Base-by-base conservation (phyloP, 1,140 invertebrate genomes). In the Calephelis nemesis region DNA sequence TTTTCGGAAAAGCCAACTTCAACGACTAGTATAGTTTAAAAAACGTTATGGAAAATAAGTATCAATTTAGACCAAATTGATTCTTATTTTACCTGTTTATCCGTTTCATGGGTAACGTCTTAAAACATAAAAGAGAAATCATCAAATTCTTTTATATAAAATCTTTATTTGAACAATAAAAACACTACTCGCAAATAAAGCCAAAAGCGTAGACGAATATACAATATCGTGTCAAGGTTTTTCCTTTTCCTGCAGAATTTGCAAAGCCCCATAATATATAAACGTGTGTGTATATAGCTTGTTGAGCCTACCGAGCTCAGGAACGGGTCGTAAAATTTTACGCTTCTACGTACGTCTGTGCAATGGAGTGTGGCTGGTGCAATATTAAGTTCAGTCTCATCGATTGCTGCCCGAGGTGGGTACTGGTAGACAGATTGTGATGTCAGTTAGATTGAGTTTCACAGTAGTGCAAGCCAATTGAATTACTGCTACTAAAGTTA, bases 361-460 rank as follows among this genome's bases (percentile, higher is more conserved):
- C 30, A 58, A 58, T 58, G 30, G 39, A 39, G 54, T 58, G 54
- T 39, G 30, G 30, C 15, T 6, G 19, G 19, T 58, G 54, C 54
- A 30, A 58, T 58, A 58, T 58, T 58, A 58, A 58, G 30, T 30
- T 30, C 30, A 58, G 54, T 58, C 54, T 15, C 54, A 58, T 58
- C 54, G 54, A 58, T 58, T 58, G 54, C 15, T 30, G 54, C 54
- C 12, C 54, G 54, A 19, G 54, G 54, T 58, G 30, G 11, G 54
- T 15, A 58, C 19, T 58, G 54, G 19, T 30, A 58, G 54, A 30
- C 54, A 54, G 50, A 19, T 54, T 54, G 15, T 58, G 19, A 30
- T 19, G 4, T 58, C 54, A 39, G 50, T 54, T 19, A 58, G 19
- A 10, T 11, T 39, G 54, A 54, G 30, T 58, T 30, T 58, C 54